A percentile compares a stretch with the other conserved stretches of the same genome.
phyloP scores from a whole-genome alignment of 2,888 invertebrate species.

The Spodoptera exigua region DNA sequence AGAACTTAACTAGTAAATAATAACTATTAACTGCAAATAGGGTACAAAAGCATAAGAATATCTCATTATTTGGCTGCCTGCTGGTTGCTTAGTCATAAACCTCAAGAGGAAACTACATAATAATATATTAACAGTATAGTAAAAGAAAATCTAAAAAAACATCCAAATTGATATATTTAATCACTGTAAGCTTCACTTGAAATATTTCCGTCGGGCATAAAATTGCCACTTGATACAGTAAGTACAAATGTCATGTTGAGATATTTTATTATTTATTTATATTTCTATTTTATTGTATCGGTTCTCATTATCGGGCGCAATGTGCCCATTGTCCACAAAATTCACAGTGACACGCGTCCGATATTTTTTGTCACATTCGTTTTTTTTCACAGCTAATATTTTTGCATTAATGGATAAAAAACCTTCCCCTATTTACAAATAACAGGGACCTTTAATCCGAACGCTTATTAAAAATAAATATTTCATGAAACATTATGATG shows the following conservation, averaged over 20 bases:
- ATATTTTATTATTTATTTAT: conserved; percentile 38
- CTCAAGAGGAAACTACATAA: too few species aligned
- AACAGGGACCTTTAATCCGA: conserved; percentile 87
- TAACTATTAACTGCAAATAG: too few species aligned
- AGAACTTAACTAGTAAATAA: too few species aligned
- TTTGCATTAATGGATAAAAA: conserved; percentile 72
- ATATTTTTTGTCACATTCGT: conserved; percentile 72
- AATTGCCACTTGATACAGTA: not conserved
- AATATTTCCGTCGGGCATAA: not conserved
- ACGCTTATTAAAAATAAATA: conserved; percentile 89
- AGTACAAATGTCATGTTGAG: conserved; percentile 2
- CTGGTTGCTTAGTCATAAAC: too few species aligned
- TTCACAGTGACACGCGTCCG: conserved; percentile 71
- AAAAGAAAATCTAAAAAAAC: too few species aligned
- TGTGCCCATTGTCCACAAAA: conserved; percentile 62
- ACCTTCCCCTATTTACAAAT: conserved; percentile 85
- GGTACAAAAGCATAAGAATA: too few species aligned
- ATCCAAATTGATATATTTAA: too few species aligned
- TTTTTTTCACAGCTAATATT: conserved; percentile 66
- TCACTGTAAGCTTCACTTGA: too few species aligned
- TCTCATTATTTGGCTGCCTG: too few species aligned
- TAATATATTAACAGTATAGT: too few species aligned
- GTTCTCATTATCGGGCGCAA: conserved; percentile 36
- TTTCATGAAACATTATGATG: conserved; percentile 80
- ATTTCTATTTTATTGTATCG: conserved; percentile 36